A percentile compares a stretch with the other conserved stretches of the same genome.
phyloP scores from a whole-genome alignment of 2,797 vertebrate species.

The Phataginus tricuspis region DNA sequence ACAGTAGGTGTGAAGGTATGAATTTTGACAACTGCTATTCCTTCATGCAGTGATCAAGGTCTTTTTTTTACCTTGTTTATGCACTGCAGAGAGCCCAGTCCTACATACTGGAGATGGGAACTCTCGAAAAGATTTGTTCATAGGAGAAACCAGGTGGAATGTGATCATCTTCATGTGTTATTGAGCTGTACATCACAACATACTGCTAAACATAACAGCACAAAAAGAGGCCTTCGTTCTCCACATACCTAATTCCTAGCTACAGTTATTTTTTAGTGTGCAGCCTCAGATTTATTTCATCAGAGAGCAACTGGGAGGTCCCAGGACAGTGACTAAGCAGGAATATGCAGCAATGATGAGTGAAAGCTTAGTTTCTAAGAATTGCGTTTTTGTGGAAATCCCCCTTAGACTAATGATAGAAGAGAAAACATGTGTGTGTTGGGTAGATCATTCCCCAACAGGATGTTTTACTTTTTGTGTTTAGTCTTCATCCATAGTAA shows the following conservation, averaged over 20 bases:
- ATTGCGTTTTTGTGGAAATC: conserved; percentile 73
- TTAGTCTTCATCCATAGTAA: conserved; percentile 78
- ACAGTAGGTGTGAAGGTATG: not conserved
- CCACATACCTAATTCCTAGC: not conserved
- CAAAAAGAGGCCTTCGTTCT: conserved; percentile 1
- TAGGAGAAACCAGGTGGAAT: not conserved
- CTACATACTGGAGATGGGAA: not conserved
- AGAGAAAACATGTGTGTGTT: conserved; percentile 64
- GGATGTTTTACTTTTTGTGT: conserved; percentile 77
- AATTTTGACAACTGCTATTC: not conserved
- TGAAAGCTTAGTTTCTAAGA: conserved; percentile 68
- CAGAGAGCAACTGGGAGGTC: conserved; percentile 61
- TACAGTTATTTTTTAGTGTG: conserved; percentile 13
- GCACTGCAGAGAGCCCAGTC: not conserved
- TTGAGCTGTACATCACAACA: not conserved
- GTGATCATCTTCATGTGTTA: not conserved
- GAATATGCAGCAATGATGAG: conserved; percentile 34
- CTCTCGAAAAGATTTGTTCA: not conserved
- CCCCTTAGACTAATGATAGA: conserved; percentile 64
- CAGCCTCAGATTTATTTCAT: conserved; percentile 55
- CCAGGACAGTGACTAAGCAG: conserved; percentile 66
- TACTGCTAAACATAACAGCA: not conserved
- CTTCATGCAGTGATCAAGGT: not conserved
- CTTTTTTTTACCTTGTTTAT: not conserved
- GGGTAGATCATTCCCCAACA: conserved; percentile 59